Evolutionary conservation across 2,113 vertebrate genomes (phyloP).

Genomic region (Bolborhynchus lineola): DNA sequence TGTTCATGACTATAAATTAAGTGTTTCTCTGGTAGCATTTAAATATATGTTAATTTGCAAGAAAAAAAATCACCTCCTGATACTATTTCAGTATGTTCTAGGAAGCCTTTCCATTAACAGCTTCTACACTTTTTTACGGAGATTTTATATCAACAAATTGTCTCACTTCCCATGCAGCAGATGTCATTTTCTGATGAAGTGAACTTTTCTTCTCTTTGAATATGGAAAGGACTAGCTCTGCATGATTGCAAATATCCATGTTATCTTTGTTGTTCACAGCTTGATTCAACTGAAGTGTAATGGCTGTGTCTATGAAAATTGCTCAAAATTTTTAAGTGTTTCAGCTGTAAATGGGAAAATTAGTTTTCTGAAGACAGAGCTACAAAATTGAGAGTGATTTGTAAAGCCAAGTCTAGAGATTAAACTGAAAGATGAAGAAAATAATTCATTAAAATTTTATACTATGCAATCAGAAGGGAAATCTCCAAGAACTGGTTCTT

Average conservation of each 20-base stretch:
- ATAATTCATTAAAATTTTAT: background rate
- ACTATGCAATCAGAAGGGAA: slow-evolving; percentile 27
- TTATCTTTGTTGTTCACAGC: slow-evolving; percentile 31
- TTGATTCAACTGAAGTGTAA: slow-evolving; percentile 51
- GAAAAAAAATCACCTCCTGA: background rate
- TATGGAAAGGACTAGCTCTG: slow-evolving; percentile 10
- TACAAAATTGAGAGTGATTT: slow-evolving; percentile 1
- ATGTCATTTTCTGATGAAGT: slow-evolving; percentile 9
- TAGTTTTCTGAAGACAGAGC: slow-evolving; percentile 9
- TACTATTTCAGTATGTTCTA: background rate
- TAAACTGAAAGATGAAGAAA: background rate
- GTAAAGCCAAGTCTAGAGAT: background rate
- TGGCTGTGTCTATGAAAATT: slow-evolving; percentile 61
- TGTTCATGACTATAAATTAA: background rate
- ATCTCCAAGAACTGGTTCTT: background rate
- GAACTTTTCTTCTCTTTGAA: background rate
- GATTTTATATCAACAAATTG: background rate
- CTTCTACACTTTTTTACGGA: background rate
- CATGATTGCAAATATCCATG: slow-evolving; percentile 1
- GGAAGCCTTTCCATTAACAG: slow-evolving; percentile 5
- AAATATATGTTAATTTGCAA: background rate
- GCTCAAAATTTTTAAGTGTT: slow-evolving; percentile 31
- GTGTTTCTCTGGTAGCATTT: background rate
- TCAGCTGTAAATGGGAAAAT: slow-evolving; percentile 9
- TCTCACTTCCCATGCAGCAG: background rate